A percentile compares a stretch with the other conserved stretches of the same genome.
phyloP scores from a whole-genome alignment of 2,797 vertebrate genomes.

The Nothura maculosa region DNA sequence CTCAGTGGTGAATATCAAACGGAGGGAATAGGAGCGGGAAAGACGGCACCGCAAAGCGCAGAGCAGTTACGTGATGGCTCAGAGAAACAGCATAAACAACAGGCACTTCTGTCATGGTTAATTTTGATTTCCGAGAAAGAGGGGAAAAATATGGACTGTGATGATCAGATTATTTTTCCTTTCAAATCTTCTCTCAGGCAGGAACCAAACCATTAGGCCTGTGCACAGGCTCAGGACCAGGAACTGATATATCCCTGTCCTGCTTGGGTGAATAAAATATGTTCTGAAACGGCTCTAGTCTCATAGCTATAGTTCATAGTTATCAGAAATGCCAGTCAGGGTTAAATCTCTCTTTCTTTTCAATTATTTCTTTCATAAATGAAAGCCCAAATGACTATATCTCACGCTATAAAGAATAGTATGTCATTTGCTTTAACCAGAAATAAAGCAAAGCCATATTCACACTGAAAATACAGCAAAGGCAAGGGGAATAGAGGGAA shows the following conservation, averaged over 20 bases:
- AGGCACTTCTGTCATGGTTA: neutral
- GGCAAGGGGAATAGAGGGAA: neutral
- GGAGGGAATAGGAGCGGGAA: neutral
- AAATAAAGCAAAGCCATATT: constrained; percentile 9
- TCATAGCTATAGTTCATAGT: neutral
- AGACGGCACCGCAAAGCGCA: neutral
- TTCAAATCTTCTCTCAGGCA: neutral
- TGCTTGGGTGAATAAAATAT: constrained; percentile 43
- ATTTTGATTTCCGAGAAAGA: neutral
- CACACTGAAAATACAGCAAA: neutral
- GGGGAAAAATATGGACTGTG: neutral
- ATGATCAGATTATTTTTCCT: constrained; percentile 18
- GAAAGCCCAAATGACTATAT: constrained; percentile 52
- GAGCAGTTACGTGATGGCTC: neutral
- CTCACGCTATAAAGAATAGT: constrained; percentile 46
- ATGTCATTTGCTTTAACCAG: constrained; percentile 43
- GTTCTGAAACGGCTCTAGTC: constrained; percentile 8
- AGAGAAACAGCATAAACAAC: neutral
- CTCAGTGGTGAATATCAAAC: neutral
- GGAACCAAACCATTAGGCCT: constrained; percentile 26
- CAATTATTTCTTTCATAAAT: constrained; percentile 43
- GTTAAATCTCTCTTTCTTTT: constrained; percentile 50
- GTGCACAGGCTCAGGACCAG: neutral
- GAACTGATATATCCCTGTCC: constrained; percentile 4
- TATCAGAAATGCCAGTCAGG: neutral